Evolutionary conservation across 2,797 vertebrate genomes (phyloP).

Genomic region (Dromococcyx pavoninus): DNA sequence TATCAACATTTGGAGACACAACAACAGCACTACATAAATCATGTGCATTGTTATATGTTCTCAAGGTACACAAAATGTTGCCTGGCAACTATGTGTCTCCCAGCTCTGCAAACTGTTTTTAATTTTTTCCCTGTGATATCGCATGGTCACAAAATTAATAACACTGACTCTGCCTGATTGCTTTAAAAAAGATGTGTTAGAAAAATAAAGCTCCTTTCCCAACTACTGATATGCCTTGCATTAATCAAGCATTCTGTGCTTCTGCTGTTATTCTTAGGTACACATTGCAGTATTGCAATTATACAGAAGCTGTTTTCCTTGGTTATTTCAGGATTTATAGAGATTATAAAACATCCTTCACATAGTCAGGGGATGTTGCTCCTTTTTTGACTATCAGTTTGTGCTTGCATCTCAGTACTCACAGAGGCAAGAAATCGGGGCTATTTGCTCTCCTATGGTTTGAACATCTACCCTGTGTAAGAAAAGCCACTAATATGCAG

Average conservation of each 20-base stretch:
- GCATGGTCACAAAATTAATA: neutral
- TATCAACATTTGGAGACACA: neutral
- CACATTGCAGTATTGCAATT: neutral
- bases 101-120: neutral
- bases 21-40: neutral
- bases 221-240: neutral
- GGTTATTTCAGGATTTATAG: neutral
- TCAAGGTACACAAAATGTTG: conserved; percentile 37
- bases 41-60: neutral
- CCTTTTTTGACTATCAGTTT: neutral
- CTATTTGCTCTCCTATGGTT: neutral
- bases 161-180: neutral
- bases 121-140: neutral
- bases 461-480: neutral
- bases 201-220: neutral
- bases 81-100: conserved; percentile 58
- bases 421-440: neutral
- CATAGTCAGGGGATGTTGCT: neutral
- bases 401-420: neutral
- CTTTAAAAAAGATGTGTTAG: neutral
- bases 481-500: neutral
- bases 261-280: neutral
- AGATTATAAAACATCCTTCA: neutral
- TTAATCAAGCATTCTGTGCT: neutral
- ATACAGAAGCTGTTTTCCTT: neutral